Base-by-base conservation (phyloP, 2,113 vertebrate genomes). In the Oncorhynchus tshawytscha region DNA sequence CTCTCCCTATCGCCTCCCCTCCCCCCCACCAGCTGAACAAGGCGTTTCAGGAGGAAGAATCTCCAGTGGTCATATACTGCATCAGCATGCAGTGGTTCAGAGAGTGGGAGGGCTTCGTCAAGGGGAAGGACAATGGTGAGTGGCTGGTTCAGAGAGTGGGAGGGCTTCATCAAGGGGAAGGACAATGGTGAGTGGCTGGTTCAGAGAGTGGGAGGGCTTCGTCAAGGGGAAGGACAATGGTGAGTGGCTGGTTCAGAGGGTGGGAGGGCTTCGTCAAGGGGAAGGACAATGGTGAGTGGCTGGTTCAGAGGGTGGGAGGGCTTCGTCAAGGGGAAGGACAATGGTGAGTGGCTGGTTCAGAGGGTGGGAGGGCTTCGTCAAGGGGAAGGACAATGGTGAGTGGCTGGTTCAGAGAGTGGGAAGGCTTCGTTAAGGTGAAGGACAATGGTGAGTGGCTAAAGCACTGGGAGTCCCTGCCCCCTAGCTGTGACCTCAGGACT, bases 61-160 rank as follows among this genome's bases (percentile, higher is more conserved):
- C 96, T 83, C 96, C 97, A 11, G 94, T 95, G 74, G 95, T 95
- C 22, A 99, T 99, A 87, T 98, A 97, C 89, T 99, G 97, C 87
- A 99, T 99, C 92, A 99, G 97, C 93, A 99, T 99, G 98, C 97
- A 98, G 69, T 99, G 98, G 98, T 99, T 99, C 90, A 94, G 97
- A 86, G 98, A 99, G 86, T 99, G 98, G 97, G 98, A 99, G 89
- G 95, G 93, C 80, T 99, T 99, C 87, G 97, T 99, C 84, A 99
- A 99, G 92, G 97, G 96, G 80, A 99, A 99, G 91, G 97, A 99
- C 90, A 96, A 91, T 82, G 97, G 98, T 99, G 91, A 96, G 95
- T 94, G 74, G 76, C 80, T 99, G 98, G 98, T 31, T 31, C 29
- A 31, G 29, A 5, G 29, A 31, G 31, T 31, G 31, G 97, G 97